Percentiles rank a stretch among this genome's conserved stretches.
These are phyloP conservation scores for Drosophila neotestacea DNA, from an alignment of 2,888 invertebrate species.

Conservation along the genomic window DNA sequence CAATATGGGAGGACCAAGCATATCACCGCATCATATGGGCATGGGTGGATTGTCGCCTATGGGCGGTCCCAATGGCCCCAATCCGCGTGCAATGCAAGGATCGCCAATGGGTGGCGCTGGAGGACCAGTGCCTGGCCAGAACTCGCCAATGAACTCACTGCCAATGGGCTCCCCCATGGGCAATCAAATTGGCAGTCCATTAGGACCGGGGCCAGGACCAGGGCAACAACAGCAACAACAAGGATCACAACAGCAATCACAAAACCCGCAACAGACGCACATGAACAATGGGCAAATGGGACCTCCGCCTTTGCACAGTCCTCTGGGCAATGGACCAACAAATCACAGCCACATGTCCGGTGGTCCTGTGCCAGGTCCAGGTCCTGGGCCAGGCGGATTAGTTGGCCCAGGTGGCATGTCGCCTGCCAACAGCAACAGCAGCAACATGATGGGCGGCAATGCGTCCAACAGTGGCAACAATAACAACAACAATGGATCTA, in stretches of 20 bases:
- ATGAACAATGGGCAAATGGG: slow-evolving; percentile 91
- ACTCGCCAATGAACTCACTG: slow-evolving; percentile 89
- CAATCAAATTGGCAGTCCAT: slow-evolving; percentile 87
- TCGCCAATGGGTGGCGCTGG: slow-evolving; percentile 87
- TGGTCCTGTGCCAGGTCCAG: slow-evolving; percentile 81
- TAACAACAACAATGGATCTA: slow-evolving; percentile 59
- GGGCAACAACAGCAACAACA: slow-evolving; percentile 61
- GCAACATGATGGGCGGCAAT: slow-evolving; percentile 60
- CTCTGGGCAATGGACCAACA: slow-evolving; percentile 88
- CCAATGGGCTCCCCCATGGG: slow-evolving; percentile 91
- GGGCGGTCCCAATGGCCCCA: slow-evolving; percentile 86
- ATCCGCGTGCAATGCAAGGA: slow-evolving; percentile 89
- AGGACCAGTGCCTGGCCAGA: slow-evolving; percentile 87
- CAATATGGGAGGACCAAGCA: slow-evolving; percentile 85
- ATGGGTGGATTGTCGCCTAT: slow-evolving; percentile 87
- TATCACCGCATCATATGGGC: slow-evolving; percentile 85
- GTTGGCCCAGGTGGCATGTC: slow-evolving; percentile 79
- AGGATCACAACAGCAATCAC: slow-evolving; percentile 61
- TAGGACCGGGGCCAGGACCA: slow-evolving; percentile 65
- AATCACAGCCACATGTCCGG: slow-evolving; percentile 86
- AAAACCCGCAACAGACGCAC: slow-evolving; percentile 83
- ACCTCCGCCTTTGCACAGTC: slow-evolving; percentile 91
- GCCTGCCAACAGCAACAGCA: slow-evolving; percentile 72
- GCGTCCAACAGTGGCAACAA: slow-evolving; percentile 45
- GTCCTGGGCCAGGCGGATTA: slow-evolving; percentile 74